Conservation (phyloP, 1,140 invertebrate genomes). For the Drosophila mojavensis region DNA sequence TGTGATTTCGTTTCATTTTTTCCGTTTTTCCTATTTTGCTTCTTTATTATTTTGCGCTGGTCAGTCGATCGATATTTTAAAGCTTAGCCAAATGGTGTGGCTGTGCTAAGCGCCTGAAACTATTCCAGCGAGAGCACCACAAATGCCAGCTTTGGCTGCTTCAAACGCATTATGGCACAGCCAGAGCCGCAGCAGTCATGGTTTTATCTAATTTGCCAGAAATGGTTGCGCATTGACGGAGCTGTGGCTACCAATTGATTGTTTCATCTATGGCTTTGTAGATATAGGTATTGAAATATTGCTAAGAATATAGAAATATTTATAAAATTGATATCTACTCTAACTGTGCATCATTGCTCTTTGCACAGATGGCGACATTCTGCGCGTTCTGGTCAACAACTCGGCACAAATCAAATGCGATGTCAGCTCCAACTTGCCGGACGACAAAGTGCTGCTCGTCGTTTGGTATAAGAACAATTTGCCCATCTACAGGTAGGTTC, state of each 20-base stretch:
- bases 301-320: no score
- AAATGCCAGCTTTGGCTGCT: conserved; percentile 48
- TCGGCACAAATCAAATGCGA: conserved; percentile 86
- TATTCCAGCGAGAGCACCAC: conserved; percentile 26
- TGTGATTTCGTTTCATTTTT: not conserved
- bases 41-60: conserved; percentile 36
- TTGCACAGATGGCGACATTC: conserved; percentile 78
- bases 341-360: not conserved
- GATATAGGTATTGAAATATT: not conserved
- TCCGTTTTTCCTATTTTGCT: conserved; percentile 38
- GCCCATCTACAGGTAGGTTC: conserved; percentile 86
- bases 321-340: no score
- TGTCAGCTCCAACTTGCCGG: conserved; percentile 85
- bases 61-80: conserved; percentile 76
- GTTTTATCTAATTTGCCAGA: conserved; percentile 4
- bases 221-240: not conserved
- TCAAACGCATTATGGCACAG: conserved; percentile 26
- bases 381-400: conserved; percentile 85
- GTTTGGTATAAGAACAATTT: conserved; percentile 87
- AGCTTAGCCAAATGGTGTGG: conserved; percentile 68
- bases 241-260: no score
- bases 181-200: conserved; percentile 4
- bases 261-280: not conserved
- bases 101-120: conserved; percentile 44
- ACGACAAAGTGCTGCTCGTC: conserved; percentile 85